A percentile compares a stretch with the other conserved stretches of the same genome.
Evolutionary conservation across 2,797 vertebrate genomes (phyloP).

Genomic region (Threskiornis aethiopicus): DNA sequence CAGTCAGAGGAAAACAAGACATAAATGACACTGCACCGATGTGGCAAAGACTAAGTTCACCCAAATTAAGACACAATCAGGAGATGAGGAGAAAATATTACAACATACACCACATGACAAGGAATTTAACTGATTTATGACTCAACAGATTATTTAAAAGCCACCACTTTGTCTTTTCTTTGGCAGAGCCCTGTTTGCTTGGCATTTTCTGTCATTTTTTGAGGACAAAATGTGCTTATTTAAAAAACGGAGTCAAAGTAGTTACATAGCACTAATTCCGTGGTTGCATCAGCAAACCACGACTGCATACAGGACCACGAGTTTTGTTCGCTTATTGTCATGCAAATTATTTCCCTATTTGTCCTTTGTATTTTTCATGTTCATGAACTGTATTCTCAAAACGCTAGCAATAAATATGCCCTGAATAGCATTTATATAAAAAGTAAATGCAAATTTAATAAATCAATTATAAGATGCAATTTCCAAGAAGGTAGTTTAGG

Average conservation of each 20-base stretch:
- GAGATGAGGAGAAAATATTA: not conserved
- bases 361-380: not conserved
- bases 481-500: not conserved
- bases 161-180: not conserved
- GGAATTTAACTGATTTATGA: not conserved
- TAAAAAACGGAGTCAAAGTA: not conserved
- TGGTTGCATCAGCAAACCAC: not conserved
- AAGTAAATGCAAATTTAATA: not conserved
- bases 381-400: not conserved
- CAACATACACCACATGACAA: not conserved
- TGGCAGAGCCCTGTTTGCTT: not conserved
- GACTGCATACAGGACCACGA: not conserved
- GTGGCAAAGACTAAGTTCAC: not conserved
- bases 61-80: not conserved
- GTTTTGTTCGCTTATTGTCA: not conserved
- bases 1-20: not conserved
- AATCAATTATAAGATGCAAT: slow-evolving; percentile 28
- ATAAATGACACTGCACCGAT: not conserved
- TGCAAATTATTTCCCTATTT: not conserved
- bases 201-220: not conserved
- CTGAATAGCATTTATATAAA: not conserved
- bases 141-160: not conserved
- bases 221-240: not conserved
- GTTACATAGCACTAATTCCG: not conserved
- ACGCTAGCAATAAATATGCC: not conserved